Conservation (phyloP, 2,888 invertebrate genomes). For the Erebia epiphron region DNA sequence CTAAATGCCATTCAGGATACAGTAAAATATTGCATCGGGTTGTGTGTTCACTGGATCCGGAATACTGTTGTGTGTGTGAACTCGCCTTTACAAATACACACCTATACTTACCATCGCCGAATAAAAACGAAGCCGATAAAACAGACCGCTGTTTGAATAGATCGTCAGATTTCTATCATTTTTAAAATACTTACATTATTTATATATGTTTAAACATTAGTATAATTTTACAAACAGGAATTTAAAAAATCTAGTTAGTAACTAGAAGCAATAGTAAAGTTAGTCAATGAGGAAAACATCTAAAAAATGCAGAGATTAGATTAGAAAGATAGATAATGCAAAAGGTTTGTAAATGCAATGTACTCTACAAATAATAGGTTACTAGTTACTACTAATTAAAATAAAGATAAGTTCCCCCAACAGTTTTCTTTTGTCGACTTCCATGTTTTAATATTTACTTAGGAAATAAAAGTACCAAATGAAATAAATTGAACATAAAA, state of each 20-base stretch:
- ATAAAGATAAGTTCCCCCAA: conserved; percentile 41
- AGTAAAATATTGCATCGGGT: too few species aligned
- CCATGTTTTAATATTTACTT: too few species aligned
- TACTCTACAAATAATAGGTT: conserved; percentile 47
- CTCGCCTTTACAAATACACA: too few species aligned
- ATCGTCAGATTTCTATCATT: too few species aligned
- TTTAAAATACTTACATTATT: too few species aligned
- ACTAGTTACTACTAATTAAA: conserved; percentile 30
- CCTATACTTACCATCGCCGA: too few species aligned
- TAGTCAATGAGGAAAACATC: conserved; percentile 22
- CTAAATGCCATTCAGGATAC: too few species aligned
- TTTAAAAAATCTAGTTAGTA: conserved; percentile 14
- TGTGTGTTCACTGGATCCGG: too few species aligned
- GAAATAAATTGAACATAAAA: not conserved
- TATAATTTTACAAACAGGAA: conserved; percentile 1
- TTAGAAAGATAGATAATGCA: conserved; percentile 33
- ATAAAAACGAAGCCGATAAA: too few species aligned
- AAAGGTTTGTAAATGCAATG: conserved; percentile 58
- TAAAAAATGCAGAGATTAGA: conserved; percentile 17
- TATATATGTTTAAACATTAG: not conserved
- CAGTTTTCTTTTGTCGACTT: conserved; percentile 1
- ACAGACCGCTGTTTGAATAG: too few species aligned
- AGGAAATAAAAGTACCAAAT: not conserved
- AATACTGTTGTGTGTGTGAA: too few species aligned
- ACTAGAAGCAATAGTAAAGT: conserved; percentile 29